phyloP scores from a whole-genome alignment of 2,797 vertebrate species.

The Eupleurogrammus muticus region DNA sequence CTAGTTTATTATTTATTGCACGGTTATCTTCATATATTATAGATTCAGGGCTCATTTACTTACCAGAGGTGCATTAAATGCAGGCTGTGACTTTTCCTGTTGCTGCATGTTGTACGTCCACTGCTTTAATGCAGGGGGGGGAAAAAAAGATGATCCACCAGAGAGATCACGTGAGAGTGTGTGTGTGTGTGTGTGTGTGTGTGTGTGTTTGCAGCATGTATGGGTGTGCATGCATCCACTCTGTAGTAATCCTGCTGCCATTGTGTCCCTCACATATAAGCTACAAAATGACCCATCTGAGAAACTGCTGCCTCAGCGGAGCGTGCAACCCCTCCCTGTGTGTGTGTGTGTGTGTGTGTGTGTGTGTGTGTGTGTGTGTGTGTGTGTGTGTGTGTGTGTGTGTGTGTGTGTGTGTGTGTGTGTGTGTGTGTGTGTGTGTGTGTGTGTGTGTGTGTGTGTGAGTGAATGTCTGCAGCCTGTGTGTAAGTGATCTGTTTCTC shows the following conservation, averaged over 20 bases:
- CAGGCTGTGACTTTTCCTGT: slow-evolving; percentile 6
- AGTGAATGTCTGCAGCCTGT: slow-evolving; percentile 53
- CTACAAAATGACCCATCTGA: slow-evolving; percentile 72
- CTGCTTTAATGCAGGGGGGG: slow-evolving; percentile 24
- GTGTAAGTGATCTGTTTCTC: slow-evolving; percentile 60
- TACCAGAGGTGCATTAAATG: slow-evolving; percentile 34
- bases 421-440: slow-evolving; percentile 54
- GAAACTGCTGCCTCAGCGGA: slow-evolving; percentile 73
- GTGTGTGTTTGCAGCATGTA: slow-evolving; percentile 19
- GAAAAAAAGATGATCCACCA: slow-evolving; percentile 34
- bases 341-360: slow-evolving; percentile 51
- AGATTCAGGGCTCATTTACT: slow-evolving; percentile 20
- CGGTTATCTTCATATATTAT: not conserved
- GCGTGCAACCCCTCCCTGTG: slow-evolving; percentile 63
- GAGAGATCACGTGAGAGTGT: slow-evolving; percentile 55
- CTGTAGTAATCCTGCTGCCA: slow-evolving; percentile 68
- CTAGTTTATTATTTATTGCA: not conserved
- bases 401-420: slow-evolving; percentile 52
- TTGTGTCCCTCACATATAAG: slow-evolving; percentile 74
- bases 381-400: slow-evolving; percentile 53
- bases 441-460: slow-evolving; percentile 53
- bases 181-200: slow-evolving; percentile 14
- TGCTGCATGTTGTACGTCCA: slow-evolving; percentile 34
- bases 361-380: slow-evolving; percentile 55
- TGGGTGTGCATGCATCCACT: slow-evolving; percentile 62